These are phyloP conservation scores for Myotis davidii DNA, from an alignment of 2,113 vertebrate species.

Conservation along the genomic window DNA sequence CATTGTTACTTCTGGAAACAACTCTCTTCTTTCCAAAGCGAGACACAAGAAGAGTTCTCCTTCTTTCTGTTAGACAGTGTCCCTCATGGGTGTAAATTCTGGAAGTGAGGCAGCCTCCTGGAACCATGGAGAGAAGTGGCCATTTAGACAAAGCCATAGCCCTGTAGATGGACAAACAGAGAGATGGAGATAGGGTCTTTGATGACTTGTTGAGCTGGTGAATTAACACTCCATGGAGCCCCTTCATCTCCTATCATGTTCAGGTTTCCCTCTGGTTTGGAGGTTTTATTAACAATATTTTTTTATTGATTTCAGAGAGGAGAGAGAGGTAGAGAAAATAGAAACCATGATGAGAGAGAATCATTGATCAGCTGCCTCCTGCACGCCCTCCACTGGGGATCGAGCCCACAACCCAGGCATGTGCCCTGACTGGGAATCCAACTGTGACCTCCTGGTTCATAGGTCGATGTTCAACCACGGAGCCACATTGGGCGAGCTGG, in stretches of 20 bases:
- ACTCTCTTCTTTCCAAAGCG: no score
- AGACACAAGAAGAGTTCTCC: not conserved
- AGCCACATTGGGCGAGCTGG: no score
- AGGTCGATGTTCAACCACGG: no score
- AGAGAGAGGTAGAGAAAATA: no score
- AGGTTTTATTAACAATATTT: not conserved
- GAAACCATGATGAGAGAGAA: no score
- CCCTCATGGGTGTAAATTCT: not conserved
- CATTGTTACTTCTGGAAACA: not conserved
- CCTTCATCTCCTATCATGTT: not conserved
- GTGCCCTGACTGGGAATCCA: no score
- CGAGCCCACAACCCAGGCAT: no score
- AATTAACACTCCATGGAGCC: not conserved
- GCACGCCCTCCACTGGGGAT: no score
- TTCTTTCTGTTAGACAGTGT: not conserved
- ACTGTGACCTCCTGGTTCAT: no score
- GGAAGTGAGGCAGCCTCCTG: not conserved
- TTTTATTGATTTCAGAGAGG: no score
- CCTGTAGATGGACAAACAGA: not conserved
- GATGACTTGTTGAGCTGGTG: not conserved
- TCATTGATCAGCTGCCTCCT: no score
- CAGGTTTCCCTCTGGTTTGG: not conserved
- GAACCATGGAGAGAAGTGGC: not conserved
- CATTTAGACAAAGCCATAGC: not conserved
- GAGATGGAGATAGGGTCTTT: not conserved